Evolutionary conservation across 2,113 vertebrate species (phyloP).

Genomic region (Aegithalos caudatus): DNA sequence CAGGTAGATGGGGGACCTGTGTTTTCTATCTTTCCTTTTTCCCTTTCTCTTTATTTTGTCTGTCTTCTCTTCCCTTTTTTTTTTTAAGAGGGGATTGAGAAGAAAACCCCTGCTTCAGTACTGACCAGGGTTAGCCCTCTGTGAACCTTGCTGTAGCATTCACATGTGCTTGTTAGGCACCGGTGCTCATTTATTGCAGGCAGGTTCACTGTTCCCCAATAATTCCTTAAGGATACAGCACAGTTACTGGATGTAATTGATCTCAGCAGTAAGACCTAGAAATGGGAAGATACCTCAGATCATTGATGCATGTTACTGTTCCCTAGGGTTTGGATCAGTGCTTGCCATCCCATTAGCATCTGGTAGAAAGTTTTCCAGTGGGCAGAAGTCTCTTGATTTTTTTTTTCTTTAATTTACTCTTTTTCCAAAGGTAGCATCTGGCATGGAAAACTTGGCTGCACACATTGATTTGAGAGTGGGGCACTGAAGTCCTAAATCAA

Average conservation of each 20-base stretch:
- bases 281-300: conserved; percentile 79
- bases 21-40: conserved; percentile 67
- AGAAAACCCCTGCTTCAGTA: conserved; percentile 52
- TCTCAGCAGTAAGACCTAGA: conserved; percentile 72
- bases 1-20: conserved; percentile 75
- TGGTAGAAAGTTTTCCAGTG: conserved; percentile 57
- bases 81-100: conserved; percentile 45
- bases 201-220: conserved; percentile 62
- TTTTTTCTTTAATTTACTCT: neutral
- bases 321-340: conserved; percentile 67
- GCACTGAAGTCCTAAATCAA: conserved; percentile 48
- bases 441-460: conserved; percentile 34
- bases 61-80: conserved; percentile 60
- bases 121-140: conserved; percentile 65
- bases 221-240: conserved; percentile 72
- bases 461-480: conserved; percentile 44
- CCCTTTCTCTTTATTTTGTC: conserved; percentile 52
- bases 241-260: conserved; percentile 71
- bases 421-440: conserved; percentile 32
- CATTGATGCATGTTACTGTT: conserved; percentile 74
- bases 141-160: conserved; percentile 74
- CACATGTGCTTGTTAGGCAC: conserved; percentile 74
- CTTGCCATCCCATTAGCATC: conserved; percentile 68
- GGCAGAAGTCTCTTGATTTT: conserved; percentile 1
- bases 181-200: conserved; percentile 78